phyloP scores from a whole-genome alignment of 2,888 invertebrate genomes.

The Muschampia plurimacula region DNA sequence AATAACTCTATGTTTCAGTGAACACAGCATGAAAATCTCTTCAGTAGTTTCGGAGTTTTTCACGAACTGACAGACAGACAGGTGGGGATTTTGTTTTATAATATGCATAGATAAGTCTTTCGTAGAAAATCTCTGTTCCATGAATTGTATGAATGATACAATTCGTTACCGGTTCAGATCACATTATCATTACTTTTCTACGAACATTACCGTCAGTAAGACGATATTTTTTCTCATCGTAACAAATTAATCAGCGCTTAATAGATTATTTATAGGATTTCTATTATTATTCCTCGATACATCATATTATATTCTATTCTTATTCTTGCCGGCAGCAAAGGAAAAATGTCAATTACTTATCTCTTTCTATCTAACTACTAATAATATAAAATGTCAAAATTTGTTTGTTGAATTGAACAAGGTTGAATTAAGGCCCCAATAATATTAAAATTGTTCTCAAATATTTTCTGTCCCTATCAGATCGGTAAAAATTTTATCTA shows the following conservation, averaged over 20 bases:
- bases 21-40: too few species aligned
- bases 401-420: too few species aligned
- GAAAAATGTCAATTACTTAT: too few species aligned
- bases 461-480: too few species aligned
- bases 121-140: not conserved
- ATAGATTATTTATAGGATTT: not conserved
- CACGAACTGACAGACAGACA: not conserved
- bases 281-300: not conserved
- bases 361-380: too few species aligned
- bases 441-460: too few species aligned
- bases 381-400: too few species aligned
- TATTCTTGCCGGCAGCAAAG: not conserved
- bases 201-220: not conserved
- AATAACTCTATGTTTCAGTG: too few species aligned
- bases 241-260: not conserved
- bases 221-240: not conserved
- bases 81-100: too few species aligned
- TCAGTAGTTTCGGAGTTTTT: too few species aligned
- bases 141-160: not conserved
- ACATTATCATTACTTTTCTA: constrained; percentile 1
- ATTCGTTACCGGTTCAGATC: not conserved
- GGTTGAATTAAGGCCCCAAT: too few species aligned
- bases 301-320: not conserved
- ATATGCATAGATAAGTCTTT: not conserved
- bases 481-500: too few species aligned